Evolutionary conservation across 2,797 vertebrate species (phyloP).

Genomic region (Lacerta viridis): DNA sequence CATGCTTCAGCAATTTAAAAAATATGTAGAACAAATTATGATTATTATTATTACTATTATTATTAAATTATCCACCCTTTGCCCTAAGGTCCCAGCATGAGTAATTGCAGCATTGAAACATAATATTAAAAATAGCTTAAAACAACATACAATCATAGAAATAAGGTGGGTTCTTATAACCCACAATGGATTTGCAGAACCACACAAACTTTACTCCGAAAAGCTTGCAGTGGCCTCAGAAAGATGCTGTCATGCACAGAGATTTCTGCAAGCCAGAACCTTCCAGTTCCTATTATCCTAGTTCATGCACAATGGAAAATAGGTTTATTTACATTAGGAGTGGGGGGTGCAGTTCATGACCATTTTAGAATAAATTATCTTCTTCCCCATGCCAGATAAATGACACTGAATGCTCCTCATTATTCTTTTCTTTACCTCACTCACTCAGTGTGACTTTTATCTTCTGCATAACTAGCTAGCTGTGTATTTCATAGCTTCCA

Average conservation of each 20-base stretch:
- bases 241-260: not conserved
- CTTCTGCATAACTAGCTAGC: not conserved
- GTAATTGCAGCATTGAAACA: too few species aligned
- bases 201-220: not conserved
- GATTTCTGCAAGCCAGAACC: not conserved
- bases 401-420: not conserved
- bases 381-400: not conserved
- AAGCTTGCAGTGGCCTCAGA: not conserved
- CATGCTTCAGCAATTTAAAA: too few species aligned
- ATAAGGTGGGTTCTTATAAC: not conserved
- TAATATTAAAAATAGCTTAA: too few species aligned
- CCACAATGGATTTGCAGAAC: not conserved
- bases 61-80: too few species aligned
- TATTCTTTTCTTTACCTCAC: not conserved
- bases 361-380: not conserved
- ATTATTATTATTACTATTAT: too few species aligned
- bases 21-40: not conserved
- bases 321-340: not conserved
- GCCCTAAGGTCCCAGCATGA: too few species aligned
- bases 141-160: too few species aligned
- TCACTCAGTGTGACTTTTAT: not conserved
- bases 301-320: not conserved
- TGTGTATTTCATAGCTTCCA: not conserved
- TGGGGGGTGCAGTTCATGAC: too few species aligned
- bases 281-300: not conserved